Conservation (phyloP, 2,888 invertebrate genomes). For the Cantharis nigra region DNA sequence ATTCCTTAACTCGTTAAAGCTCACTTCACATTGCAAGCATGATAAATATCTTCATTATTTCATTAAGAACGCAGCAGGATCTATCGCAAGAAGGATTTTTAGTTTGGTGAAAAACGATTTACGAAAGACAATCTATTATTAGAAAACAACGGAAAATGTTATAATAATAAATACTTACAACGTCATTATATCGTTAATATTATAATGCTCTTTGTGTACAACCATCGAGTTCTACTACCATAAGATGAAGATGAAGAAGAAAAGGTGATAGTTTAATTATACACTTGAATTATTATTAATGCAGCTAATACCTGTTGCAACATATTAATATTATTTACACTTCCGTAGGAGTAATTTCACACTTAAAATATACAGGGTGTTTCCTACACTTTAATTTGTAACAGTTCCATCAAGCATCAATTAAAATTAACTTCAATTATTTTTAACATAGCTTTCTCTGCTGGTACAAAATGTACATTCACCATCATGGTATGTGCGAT, state of each 20-base stretch:
- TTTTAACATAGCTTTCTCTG: no score
- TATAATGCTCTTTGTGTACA: background rate
- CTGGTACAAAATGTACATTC: background rate
- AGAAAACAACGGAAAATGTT: background rate
- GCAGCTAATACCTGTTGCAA: background rate
- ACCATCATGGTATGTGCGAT: conserved; percentile 43
- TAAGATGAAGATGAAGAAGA: background rate
- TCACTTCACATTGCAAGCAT: background rate
- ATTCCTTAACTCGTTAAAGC: background rate
- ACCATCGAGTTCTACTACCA: background rate
- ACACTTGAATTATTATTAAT: background rate
- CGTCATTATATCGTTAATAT: background rate
- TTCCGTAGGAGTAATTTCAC: background rate
- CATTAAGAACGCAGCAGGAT: background rate
- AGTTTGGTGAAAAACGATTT: background rate
- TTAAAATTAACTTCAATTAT: no score
- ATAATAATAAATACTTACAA: background rate
- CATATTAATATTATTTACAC: background rate
- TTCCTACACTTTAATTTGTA: no score
- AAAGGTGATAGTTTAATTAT: background rate
- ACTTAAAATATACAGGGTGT: background rate
- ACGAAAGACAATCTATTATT: background rate
- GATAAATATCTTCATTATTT: background rate
- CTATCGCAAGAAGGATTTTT: background rate
- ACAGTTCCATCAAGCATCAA: no score